Evolutionary conservation across 1,140 invertebrate species (phyloP), one percentile per base, ranked within the genome.

Genomic region (Gonioctena quinquepunctata): DNA sequence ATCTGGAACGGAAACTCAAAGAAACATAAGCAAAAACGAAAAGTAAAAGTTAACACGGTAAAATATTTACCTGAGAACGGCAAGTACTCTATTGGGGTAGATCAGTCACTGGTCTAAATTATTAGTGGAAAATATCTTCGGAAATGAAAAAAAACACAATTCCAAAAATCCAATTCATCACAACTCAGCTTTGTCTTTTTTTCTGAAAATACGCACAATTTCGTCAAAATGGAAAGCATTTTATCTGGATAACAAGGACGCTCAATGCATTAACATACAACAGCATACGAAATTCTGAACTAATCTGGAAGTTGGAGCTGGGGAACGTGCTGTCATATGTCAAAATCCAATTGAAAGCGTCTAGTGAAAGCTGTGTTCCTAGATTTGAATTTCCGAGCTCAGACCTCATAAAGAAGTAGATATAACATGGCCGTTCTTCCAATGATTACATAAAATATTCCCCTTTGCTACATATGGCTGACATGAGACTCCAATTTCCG

Each of bases 1-100:
- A n/a, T n/a, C n/a, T n/a, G n/a, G n/a, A n/a, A n/a, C n/a, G n/a
- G n/a, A n/a, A n/a, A n/a, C n/a, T n/a, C n/a, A n/a, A n/a, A n/a
- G 11, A 57, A 23, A 25, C 11, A 19, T 19, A 57, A 23, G 22
- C 13, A 57, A 57, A 57, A 11, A 22, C n/a, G n/a, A n/a, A n/a
- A n/a, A 57, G 22, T 7, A n/a, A 21, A 57, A 23, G 21, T 21
- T 18, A 57, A 57, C 19, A 57, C 18, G 25, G 19, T 13, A 5
- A 21, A 25, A 21, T 69, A n/a, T n/a, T n/a, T n/a, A 72, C 73
- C 75, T 75, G 70, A 69, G 71, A 71, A 75, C 74, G 73, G 28
- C 60, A 67, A 25, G 56, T 50, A 33, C 22, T 33, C 28, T 23
- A 54, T 52, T 59, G 21, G 54, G 49, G 28, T 69, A 67, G 8